These are phyloP conservation scores for Electrophaes corylata DNA, from an alignment of 2,888 invertebrate genomes.

Conservation along the genomic window DNA sequence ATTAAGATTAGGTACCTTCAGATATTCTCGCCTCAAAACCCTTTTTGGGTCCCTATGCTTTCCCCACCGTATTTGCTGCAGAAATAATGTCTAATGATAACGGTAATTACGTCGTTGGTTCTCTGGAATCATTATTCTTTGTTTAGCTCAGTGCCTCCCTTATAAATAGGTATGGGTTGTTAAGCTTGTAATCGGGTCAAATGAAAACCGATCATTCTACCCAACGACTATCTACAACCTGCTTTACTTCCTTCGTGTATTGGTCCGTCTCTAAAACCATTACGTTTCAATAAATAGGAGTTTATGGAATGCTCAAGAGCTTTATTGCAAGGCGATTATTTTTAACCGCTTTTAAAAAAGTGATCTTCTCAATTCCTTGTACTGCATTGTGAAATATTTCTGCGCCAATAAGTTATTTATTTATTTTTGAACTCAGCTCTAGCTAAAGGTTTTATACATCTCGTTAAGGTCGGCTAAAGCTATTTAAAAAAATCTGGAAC, in stretches of 20 bases:
- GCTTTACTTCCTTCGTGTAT: constrained; percentile 12
- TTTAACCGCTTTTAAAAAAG: neutral
- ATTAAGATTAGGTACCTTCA: constrained; percentile 65
- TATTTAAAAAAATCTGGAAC: too few relatives aligned
- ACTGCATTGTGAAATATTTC: too few relatives aligned
- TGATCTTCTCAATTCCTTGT: too few relatives aligned
- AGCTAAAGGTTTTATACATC: too few relatives aligned
- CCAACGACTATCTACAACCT: constrained; percentile 25
- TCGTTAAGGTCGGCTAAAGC: too few relatives aligned
- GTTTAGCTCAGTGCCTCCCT: constrained; percentile 42
- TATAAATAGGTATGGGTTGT: constrained; percentile 34
- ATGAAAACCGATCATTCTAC: constrained; percentile 33
- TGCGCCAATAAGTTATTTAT: too few relatives aligned
- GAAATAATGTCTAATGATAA: constrained; percentile 46
- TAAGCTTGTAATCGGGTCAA: constrained; percentile 35
- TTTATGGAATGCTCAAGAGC: neutral
- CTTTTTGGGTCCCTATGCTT: constrained; percentile 48
- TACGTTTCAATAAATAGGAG: constrained; percentile 3
- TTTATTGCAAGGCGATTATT: neutral
- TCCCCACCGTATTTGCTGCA: constrained; percentile 45
- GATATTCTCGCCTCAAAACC: constrained; percentile 51
- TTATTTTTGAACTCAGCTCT: too few relatives aligned
- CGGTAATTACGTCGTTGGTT: constrained; percentile 45
- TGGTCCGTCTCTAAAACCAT: constrained; percentile 7
- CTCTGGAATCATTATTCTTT: constrained; percentile 46